These are phyloP conservation scores for Blennius ocellaris DNA, from an alignment of 2,113 vertebrate species.

Conservation along the genomic window DNA sequence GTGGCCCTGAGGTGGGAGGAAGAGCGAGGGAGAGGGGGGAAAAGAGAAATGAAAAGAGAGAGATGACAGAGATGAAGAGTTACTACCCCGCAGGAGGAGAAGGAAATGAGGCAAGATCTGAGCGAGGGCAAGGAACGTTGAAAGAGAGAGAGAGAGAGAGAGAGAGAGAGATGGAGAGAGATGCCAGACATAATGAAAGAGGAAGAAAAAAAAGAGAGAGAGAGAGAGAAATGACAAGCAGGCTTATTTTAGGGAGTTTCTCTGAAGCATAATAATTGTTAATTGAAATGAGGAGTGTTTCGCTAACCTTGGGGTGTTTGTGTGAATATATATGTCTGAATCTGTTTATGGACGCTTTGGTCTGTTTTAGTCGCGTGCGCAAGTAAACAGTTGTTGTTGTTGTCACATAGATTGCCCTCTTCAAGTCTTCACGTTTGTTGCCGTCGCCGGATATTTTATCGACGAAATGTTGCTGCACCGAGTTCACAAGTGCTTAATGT, in stretches of 20 bases:
- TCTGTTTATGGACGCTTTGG: constrained; percentile 27
- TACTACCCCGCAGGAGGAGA: constrained; percentile 74
- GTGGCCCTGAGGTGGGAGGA: constrained; percentile 88
- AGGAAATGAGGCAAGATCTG: constrained; percentile 57
- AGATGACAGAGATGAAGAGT: constrained; percentile 86
- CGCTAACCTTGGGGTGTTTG: constrained; percentile 54
- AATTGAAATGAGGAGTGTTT: constrained; percentile 57
- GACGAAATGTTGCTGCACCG: neutral
- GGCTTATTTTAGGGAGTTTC: constrained; percentile 42
- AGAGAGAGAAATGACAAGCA: constrained; percentile 36
- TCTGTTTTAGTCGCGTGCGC: neutral
- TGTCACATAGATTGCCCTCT: neutral
- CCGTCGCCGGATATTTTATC: neutral
- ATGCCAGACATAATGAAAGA: constrained; percentile 22
- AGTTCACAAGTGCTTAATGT: too few species aligned
- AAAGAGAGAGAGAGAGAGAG: constrained; percentile 11
- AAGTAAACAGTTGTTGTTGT: constrained; percentile 3
- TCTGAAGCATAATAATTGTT: constrained; percentile 40
- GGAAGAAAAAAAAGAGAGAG: too few species aligned
- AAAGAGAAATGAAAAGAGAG: constrained; percentile 65
- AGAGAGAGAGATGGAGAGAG: constrained; percentile 7
- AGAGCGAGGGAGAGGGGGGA: constrained; percentile 68
- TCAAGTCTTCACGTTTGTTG: neutral
- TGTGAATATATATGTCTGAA: constrained; percentile 40
- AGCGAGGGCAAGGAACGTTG: constrained; percentile 18